Conservation (phyloP, 2,113 vertebrate species). For the Ploceus nigricollis region DNA sequence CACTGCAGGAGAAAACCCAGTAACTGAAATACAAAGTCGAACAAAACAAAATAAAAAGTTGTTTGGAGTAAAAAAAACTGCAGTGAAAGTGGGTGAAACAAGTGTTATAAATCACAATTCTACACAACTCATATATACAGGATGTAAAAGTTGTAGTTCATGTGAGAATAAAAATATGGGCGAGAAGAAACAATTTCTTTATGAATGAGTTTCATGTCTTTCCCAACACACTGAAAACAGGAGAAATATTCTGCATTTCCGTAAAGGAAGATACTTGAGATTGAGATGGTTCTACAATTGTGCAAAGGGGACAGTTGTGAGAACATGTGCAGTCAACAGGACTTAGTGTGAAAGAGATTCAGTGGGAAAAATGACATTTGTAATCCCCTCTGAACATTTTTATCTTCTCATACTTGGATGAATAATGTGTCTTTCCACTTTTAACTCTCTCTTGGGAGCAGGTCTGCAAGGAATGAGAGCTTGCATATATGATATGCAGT, state of each 20-base stretch:
- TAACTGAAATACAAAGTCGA: background rate
- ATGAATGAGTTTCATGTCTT: background rate
- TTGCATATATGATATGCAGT: background rate
- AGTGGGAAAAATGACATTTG: background rate
- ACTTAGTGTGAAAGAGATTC: background rate
- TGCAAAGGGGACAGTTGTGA: background rate
- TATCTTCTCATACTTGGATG: background rate
- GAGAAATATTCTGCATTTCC: background rate
- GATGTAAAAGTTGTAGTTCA: background rate
- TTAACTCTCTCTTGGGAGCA: background rate
- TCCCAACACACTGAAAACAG: background rate
- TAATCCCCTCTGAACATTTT: background rate
- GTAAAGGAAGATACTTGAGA: background rate
- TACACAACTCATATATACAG: background rate
- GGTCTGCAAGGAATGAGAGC: background rate
- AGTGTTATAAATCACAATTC: background rate
- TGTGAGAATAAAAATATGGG: background rate
- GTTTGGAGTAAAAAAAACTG: background rate
- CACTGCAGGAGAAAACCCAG: background rate
- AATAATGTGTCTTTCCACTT: background rate
- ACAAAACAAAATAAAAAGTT: background rate
- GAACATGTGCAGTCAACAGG: background rate
- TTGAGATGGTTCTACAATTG: background rate
- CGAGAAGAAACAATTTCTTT: background rate
- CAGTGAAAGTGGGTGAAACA: background rate